A percentile compares a stretch with the other conserved stretches of the same genome.
These are phyloP conservation scores for Karalla daura DNA, from an alignment of 2,797 vertebrate genomes.

Conservation along the genomic window DNA sequence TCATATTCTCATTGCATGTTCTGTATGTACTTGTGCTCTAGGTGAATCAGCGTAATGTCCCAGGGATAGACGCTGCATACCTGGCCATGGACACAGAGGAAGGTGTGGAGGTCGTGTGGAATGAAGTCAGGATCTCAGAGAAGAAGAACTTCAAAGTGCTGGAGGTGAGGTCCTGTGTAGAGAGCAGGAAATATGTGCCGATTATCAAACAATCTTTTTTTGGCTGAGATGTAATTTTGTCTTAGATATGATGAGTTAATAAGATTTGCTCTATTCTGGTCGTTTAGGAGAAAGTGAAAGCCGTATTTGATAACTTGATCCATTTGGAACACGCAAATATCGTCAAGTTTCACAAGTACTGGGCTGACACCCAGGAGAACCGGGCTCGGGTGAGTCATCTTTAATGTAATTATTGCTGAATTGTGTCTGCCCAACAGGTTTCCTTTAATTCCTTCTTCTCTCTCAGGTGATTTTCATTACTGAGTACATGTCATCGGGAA, in stretches of 20 bases:
- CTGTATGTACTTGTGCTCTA: slow-evolving; percentile 54
- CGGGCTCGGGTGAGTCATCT: slow-evolving; percentile 90
- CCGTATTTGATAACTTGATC: slow-evolving; percentile 98
- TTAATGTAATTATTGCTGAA: neutral
- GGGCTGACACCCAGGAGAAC: slow-evolving; percentile 97
- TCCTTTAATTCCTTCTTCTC: slow-evolving; percentile 6
- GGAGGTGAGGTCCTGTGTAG: slow-evolving; percentile 83
- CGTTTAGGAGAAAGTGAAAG: slow-evolving; percentile 94
- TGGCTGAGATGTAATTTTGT: too few relatives aligned
- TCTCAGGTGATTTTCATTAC: slow-evolving; percentile 98
- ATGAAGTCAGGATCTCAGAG: slow-evolving; percentile 97
- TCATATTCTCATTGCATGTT: neutral
- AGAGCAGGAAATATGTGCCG: neutral
- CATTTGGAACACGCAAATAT: slow-evolving; percentile 99
- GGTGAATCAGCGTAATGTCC: slow-evolving; percentile 98
- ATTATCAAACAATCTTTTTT: neutral
- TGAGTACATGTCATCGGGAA: slow-evolving; percentile 99
- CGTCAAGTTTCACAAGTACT: slow-evolving; percentile 99
- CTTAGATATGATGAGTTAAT: neutral
- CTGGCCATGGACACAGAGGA: slow-evolving; percentile 99
- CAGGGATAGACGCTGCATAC: slow-evolving; percentile 96
- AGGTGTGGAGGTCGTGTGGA: slow-evolving; percentile 98
- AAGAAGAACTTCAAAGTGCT: slow-evolving; percentile 95
- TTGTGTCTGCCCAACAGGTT: neutral
- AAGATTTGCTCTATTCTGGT: slow-evolving; percentile 10